Evolutionary conservation across 2,888 invertebrate species (phyloP).

Genomic region (Ophioninae sp.): DNA sequence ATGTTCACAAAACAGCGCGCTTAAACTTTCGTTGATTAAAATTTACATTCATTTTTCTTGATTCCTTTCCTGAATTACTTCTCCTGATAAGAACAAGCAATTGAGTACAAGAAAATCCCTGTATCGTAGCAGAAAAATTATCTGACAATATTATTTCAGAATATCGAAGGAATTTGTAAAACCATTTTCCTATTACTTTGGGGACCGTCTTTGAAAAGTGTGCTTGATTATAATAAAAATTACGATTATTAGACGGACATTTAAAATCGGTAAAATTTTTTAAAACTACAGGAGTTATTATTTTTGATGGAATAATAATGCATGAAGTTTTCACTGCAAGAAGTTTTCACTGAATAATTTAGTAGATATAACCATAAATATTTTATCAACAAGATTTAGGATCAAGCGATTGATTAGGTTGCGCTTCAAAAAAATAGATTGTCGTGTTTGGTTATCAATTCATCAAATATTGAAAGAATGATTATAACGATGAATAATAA

Average conservation of each 20-base stretch:
- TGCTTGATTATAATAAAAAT: conserved; percentile 1
- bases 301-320: not conserved
- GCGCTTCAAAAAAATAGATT: too few species aligned
- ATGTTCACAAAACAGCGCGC: too few species aligned
- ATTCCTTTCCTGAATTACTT: not conserved
- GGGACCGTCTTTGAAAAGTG: conserved; percentile 8
- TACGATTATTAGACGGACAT: too few species aligned
- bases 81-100: not conserved
- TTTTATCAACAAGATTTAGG: too few species aligned
- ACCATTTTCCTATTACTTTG: conserved; percentile 3
- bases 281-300: conserved; percentile 10
- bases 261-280: too few species aligned
- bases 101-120: not conserved
- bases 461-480: too few species aligned
- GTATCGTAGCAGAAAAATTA: conserved; percentile 8
- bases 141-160: conserved; percentile 30
- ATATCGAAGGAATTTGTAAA: conserved; percentile 24
- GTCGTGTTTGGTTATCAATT: too few species aligned
- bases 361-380: too few species aligned
- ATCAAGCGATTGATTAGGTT: too few species aligned
- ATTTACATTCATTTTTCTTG: conserved; percentile 6
- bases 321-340: too few species aligned
- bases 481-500: too few species aligned
- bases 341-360: too few species aligned
- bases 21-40: not conserved